These are phyloP conservation scores for Echinometra lucunter DNA, from an alignment of 53 echinoderm and acorn worm genomes.

Conservation along the genomic window DNA sequence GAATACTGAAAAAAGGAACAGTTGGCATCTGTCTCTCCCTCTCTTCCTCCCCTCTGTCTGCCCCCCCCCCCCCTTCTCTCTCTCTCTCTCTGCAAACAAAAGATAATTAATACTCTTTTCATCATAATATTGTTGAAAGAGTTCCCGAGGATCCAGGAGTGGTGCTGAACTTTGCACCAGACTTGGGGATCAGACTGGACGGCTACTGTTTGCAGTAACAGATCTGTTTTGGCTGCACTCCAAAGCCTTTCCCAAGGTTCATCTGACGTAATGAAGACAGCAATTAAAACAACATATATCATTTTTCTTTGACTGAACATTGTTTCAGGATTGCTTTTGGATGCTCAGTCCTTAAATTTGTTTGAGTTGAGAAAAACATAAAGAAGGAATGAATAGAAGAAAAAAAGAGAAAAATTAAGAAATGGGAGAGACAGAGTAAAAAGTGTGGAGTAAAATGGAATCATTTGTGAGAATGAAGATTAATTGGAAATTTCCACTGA, in stretches of 20 bases:
- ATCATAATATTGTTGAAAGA: not conserved
- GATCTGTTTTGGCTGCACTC: conserved; percentile 32
- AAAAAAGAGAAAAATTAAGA: no score
- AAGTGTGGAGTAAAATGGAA: no score
- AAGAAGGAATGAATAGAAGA: no score
- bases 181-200: not conserved
- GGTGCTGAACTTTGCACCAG: conserved; percentile 14
- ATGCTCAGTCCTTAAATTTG: not conserved
- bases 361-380: not conserved
- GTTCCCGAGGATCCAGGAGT: not conserved
- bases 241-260: conserved; percentile 3
- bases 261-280: not conserved
- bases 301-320: not conserved
- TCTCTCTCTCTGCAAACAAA: not conserved
- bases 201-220: not conserved
- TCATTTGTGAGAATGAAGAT: no score
- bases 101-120: not conserved
- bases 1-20: no score
- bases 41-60: no score
- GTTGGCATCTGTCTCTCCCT: no score
- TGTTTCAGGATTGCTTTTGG: not conserved
- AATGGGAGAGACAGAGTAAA: no score
- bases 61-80: no score
- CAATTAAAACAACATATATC: conserved; percentile 1
- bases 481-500: no score